Conservation (phyloP, 2,888 invertebrate species). For the Spatulosminthurus flaviceps region DNA sequence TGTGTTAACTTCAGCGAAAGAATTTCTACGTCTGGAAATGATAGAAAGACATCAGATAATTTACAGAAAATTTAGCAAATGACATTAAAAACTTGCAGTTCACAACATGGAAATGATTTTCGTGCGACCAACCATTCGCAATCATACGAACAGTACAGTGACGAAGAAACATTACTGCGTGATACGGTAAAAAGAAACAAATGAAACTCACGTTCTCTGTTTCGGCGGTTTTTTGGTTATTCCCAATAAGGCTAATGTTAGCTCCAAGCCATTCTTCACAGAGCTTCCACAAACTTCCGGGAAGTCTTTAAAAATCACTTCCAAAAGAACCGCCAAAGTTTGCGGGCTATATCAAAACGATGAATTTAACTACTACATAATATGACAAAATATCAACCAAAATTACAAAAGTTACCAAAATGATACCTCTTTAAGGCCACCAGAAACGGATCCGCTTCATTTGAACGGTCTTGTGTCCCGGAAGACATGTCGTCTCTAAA, state of each 20-base stretch:
- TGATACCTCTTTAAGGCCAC: conserved; percentile 77
- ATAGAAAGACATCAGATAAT: neutral
- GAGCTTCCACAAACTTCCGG: conserved; percentile 72
- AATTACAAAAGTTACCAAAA: conserved; percentile 3
- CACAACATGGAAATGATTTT: too few species aligned
- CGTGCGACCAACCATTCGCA: too few species aligned
- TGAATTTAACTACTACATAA: neutral
- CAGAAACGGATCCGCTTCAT: conserved; percentile 77
- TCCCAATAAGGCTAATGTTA: conserved; percentile 60
- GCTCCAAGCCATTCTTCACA: conserved; percentile 60
- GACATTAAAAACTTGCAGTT: too few species aligned
- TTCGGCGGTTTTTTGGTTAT: conserved; percentile 58
- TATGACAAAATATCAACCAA: conserved; percentile 46
- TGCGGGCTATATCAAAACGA: conserved; percentile 69
- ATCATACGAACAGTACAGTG: too few species aligned
- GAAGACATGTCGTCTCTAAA: conserved; percentile 70
- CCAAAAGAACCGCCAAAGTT: conserved; percentile 76
- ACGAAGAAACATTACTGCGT: too few species aligned
- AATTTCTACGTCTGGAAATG: conserved; percentile 35
- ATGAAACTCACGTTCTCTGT: conserved; percentile 54
- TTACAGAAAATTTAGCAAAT: too few species aligned
- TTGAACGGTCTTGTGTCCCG: conserved; percentile 70
- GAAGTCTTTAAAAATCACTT: conserved; percentile 76
- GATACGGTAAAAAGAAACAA: too few species aligned
- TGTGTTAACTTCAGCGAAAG: conserved; percentile 43